phyloP scores from a whole-genome alignment of 2,797 vertebrate species.

The Tapirus indicus region DNA sequence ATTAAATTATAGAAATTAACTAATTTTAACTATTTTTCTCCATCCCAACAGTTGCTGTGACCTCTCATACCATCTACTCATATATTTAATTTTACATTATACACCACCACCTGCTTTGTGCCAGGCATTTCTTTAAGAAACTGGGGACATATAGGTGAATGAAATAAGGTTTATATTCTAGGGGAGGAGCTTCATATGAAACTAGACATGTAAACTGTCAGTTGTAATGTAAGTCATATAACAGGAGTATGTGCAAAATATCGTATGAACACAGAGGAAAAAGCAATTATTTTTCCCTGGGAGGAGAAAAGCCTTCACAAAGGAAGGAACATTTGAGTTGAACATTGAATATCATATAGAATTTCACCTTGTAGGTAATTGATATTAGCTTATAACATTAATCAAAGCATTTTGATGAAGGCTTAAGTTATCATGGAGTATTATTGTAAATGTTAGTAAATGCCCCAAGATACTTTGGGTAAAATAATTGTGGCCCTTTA shows the following conservation, averaged over 20 bases:
- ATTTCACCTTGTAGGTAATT: background rate
- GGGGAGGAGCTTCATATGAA: background rate
- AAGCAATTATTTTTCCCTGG: background rate
- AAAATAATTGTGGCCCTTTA: slow-evolving; percentile 3
- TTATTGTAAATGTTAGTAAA: background rate
- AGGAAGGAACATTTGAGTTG: background rate
- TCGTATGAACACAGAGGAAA: background rate
- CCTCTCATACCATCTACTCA: background rate
- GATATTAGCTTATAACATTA: background rate
- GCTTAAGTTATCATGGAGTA: background rate
- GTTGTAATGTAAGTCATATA: background rate
- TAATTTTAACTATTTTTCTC: slow-evolving; percentile 32
- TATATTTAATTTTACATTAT: background rate
- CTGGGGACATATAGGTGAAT: background rate
- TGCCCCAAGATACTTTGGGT: background rate
- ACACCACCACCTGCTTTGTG: background rate
- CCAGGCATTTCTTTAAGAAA: background rate
- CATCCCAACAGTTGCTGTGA: background rate
- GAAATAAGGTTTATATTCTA: background rate
- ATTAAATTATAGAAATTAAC: background rate
- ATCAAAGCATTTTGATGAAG: background rate
- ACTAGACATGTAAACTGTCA: background rate
- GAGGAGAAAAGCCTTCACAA: background rate
- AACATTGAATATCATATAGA: slow-evolving; percentile 2
- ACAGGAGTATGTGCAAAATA: background rate